Evolutionary conservation across 2,797 vertebrate genomes (phyloP).

Genomic region (Lepilemur ruficaudatus): DNA sequence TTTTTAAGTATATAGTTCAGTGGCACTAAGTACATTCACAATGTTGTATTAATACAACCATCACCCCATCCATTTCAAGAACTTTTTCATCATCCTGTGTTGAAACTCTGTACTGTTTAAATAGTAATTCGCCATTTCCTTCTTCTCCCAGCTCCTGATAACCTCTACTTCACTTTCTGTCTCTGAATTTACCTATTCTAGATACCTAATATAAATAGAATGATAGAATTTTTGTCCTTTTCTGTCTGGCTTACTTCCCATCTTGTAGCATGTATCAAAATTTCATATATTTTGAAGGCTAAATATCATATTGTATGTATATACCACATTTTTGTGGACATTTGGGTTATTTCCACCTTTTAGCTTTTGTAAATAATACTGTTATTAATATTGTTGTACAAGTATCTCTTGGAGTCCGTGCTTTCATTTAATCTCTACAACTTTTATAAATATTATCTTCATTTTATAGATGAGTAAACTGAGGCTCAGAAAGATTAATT

Average conservation of each 20-base stretch:
- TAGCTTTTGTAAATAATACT: background rate
- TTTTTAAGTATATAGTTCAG: background rate
- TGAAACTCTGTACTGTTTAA: background rate
- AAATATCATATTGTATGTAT: background rate
- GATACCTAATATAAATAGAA: background rate
- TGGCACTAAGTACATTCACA: background rate
- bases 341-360: background rate
- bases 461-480: background rate
- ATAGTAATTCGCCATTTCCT: background rate
- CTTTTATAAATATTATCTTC: background rate
- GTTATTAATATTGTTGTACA: background rate
- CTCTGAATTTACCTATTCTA: background rate
- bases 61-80: background rate
- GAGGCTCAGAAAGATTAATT: background rate
- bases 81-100: background rate
- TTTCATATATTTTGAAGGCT: background rate
- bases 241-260: background rate
- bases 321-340: background rate
- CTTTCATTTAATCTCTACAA: background rate
- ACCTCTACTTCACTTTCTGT: background rate
- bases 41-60: background rate
- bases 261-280: background rate
- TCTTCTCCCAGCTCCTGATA: background rate
- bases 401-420: background rate
- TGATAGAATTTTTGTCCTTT: background rate